Evolutionary conservation across 2,888 invertebrate genomes (phyloP), one percentile per base, ranked within the genome.

Genomic region (Mechanitis messenoides): DNA sequence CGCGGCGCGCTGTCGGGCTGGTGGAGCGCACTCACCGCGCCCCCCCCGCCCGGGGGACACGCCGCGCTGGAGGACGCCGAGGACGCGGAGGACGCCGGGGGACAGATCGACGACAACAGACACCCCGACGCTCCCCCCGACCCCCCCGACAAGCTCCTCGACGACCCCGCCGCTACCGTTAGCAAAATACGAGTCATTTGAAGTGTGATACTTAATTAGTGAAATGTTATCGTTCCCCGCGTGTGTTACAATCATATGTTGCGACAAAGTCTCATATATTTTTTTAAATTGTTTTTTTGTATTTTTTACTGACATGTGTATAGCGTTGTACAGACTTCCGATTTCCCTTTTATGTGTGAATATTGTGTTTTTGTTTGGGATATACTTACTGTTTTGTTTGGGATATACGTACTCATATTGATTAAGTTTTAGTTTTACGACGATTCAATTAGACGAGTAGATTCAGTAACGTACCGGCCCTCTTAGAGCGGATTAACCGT

Each of bases 1-100:
- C 95, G 94, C 78, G 96, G 96, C 20, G 96, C 96, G 0, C 93
- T 97, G 58, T 93, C 95, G 0, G 95, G 93, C 76, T 96, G 96
- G 96, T 96, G 96, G 96, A 95, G 93, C 73, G 79, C 87, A 4
- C 84, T 89, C 72, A 86, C 84, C 45, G 69, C 83, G n/a, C 78
- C 84, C 54, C 66, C 78, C 31, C 57, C 70, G 11, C 59, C 69
- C 20, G 55, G 61, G 56, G 61, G 68, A 56, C 64, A 59, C 42
- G 68, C 64, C 54, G 56, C 56, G 12, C 57, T 38, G n/a, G 45
- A 59, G 61, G 74, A 72, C 45, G 65, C 71, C 7, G 73, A 76
- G 0, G 78, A 79, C 62, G 77, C 75, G 3, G 77, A 78, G 45
- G 80, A 79, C 63, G 75, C 69, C 33, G 59, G 66, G 4, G 79